Percentiles rank a stretch among this genome's conserved stretches.
These are phyloP conservation scores for Pantherophis alleghaniensis DNA, from an alignment of 2,797 vertebrate genomes.

Conservation along the genomic window DNA sequence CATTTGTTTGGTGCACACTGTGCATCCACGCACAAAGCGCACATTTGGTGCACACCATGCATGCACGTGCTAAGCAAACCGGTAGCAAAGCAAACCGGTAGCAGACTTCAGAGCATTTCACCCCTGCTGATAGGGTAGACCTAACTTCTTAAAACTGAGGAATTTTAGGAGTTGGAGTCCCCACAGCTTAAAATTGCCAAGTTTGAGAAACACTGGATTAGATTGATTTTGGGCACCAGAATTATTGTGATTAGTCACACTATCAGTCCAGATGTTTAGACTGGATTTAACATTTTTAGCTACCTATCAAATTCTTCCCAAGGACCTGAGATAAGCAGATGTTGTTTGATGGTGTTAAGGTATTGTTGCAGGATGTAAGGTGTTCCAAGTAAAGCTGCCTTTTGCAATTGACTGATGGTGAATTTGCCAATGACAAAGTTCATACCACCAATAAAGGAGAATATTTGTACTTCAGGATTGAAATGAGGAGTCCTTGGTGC, in stretches of 20 bases:
- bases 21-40: no score
- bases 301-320: not conserved
- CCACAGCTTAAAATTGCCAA: not conserved
- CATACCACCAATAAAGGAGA: not conserved
- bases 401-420: not conserved
- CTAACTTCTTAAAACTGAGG: not conserved
- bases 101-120: no score
- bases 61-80: no score
- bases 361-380: not conserved
- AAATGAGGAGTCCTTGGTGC: not conserved
- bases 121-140: not conserved
- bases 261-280: not conserved
- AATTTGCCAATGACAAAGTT: not conserved
- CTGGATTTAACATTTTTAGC: not conserved
- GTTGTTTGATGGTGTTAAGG: not conserved
- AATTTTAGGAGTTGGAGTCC: not conserved
- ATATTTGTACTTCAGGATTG: not conserved
- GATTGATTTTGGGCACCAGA: not conserved
- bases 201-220: not conserved
- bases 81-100: no score
- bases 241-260: not conserved
- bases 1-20: no score
- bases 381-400: not conserved
- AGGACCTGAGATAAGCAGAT: not conserved
- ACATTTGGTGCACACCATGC: no score